Evolutionary conservation across 2,113 vertebrate genomes (phyloP), one percentile per base, ranked within the genome.

Genomic region (Ifrita kowaldi): DNA sequence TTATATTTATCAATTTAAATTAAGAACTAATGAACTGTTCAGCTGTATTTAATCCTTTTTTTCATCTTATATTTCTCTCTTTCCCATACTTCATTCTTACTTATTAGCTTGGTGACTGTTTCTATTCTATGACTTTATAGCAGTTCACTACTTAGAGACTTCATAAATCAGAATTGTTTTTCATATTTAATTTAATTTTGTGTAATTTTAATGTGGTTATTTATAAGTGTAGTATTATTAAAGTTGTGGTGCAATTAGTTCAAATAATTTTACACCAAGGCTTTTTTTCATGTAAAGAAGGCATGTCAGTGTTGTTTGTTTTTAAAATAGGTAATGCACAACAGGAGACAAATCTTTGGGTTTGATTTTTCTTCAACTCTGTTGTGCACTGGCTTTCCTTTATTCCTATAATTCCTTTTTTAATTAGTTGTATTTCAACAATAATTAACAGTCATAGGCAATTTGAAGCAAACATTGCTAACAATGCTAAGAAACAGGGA

Each of bases 251-350:
- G 10, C 3, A 77, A 74, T 67, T 78, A 79, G 6, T 63, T 52
- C 21, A 78, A 65, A 52, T 41, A 75, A 79, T 56, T 89, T 84
- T 71, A 63, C 26, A 55, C 4, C 13, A 44, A 75, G 4, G 1
- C 11, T 53, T 62, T 63, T 78, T 68, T 63, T 46, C 3, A 24
- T 47, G 2, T 55, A 67, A 82, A 67, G 63, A 59, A 8, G 3
- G 2, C 21, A 23, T 11, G 28, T 15, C 6, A 11, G 1, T 23
- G 1, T 26, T 60, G 3, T 52, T 65, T 20, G 1, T 23, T 85
- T 90, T 74, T 57, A 46, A 9, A 76, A 44, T 7, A 85, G 7
- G 27, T 64, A 56, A 26, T 26, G 14, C 11, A 37, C 6, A 32
- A 28, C 30, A 46, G 17, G 24, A 71, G 3, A 26, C 30, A 82